These are phyloP conservation scores for Avahi laniger DNA, from an alignment of 2,797 vertebrate species.

Conservation along the genomic window DNA sequence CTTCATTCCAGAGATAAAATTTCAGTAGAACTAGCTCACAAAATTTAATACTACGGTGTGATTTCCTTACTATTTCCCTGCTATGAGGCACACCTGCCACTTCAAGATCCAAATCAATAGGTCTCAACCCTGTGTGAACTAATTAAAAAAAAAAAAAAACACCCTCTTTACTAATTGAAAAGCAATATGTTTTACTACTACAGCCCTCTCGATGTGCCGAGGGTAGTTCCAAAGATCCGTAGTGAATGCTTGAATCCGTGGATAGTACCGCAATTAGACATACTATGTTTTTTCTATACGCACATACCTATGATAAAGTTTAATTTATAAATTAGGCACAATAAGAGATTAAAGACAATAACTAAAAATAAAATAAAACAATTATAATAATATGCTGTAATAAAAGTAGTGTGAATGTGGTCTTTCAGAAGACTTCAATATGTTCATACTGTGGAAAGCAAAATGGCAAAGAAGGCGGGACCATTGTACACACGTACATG, in stretches of 20 bases:
- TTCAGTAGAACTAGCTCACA: neutral
- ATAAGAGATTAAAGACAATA: neutral
- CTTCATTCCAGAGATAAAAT: neutral
- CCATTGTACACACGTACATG: neutral
- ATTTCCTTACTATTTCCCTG: neutral
- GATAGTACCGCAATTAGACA: neutral
- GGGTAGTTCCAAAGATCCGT: neutral
- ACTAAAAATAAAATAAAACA: neutral
- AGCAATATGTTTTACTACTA: neutral
- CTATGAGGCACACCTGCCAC: neutral
- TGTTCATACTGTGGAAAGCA: neutral
- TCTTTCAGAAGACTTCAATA: neutral
- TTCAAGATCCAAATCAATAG: neutral
- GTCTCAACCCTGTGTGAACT: neutral
- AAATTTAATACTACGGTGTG: neutral
- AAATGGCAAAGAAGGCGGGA: neutral
- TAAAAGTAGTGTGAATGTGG: neutral
- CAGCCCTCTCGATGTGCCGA: fast-evolving
- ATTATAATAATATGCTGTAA: neutral
- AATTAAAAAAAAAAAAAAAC: neutral
- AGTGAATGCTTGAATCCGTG: neutral
- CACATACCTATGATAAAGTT: neutral
- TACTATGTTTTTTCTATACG: neutral
- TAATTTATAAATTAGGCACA: neutral
- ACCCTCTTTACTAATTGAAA: neutral